Conservation (phyloP, 2,113 vertebrate species). For the Rhagologus leucostigma region DNA sequence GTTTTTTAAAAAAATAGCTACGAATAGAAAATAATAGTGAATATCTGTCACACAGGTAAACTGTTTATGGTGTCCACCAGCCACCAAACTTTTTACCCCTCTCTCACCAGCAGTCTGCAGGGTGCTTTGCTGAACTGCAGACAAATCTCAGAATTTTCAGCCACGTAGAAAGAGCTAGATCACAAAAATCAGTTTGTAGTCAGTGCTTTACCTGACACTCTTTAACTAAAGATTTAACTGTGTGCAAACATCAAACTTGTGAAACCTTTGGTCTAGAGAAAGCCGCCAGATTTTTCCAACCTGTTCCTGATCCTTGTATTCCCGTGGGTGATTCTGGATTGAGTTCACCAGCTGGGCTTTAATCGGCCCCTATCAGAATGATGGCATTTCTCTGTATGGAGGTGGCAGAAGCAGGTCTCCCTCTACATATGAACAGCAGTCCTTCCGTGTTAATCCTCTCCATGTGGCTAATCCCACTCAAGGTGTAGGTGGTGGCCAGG, state of each 20-base stretch:
- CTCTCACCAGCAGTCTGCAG: background rate
- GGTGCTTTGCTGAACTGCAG: background rate
- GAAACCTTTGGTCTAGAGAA: background rate
- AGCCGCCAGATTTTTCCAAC: background rate
- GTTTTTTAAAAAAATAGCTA: background rate
- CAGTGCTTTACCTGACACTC: background rate
- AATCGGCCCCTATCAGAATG: background rate
- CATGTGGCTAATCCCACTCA: background rate
- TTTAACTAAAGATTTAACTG: background rate
- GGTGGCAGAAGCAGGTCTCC: background rate
- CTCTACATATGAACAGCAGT: accelerated
- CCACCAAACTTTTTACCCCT: background rate
- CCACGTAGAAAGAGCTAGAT: accelerated
- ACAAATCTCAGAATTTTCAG: background rate
- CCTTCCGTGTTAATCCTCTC: background rate
- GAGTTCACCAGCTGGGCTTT: background rate
- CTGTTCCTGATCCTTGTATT: background rate
- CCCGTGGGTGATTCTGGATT: background rate
- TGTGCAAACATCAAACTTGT: background rate
- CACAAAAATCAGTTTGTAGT: background rate
- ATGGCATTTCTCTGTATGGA: background rate
- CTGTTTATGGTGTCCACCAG: background rate
- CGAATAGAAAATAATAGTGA: background rate
- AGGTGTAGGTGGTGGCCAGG: background rate
- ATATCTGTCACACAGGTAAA: background rate